Percentiles rank a stretch among this genome's conserved stretches.
Conservation (phyloP, 2,113 vertebrate species). For the Nyctibius bracteatus region DNA sequence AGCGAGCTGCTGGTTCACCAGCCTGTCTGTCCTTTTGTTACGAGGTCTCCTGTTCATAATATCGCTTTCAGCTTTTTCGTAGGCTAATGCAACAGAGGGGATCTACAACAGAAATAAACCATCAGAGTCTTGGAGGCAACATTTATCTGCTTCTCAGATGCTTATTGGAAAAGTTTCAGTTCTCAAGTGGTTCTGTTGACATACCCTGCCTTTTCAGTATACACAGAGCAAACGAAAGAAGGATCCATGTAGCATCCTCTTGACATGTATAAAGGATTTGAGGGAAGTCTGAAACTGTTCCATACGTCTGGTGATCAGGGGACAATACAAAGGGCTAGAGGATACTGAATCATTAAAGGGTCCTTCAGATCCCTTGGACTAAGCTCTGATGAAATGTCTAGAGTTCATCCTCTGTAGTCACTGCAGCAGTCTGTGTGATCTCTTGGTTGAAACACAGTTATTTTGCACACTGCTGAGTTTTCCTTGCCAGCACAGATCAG, state of each 20-base stretch:
- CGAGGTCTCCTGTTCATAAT: constrained; percentile 83
- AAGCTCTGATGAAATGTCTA: neutral
- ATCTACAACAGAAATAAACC: constrained; percentile 57
- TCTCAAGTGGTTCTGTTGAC: neutral
- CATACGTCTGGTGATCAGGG: neutral
- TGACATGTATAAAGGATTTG: neutral
- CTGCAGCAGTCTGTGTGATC: neutral
- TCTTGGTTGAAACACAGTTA: neutral
- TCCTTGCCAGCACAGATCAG: neutral
- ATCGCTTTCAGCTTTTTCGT: constrained; percentile 80
- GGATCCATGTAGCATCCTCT: rapidly evolving
- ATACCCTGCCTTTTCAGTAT: neutral
- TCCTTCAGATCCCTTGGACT: neutral
- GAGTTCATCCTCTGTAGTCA: neutral
- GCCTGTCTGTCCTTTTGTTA: constrained; percentile 73
- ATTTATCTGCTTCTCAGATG: rapidly evolving
- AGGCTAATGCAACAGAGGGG: constrained; percentile 80
- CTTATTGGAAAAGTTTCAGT: neutral
- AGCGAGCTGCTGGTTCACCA: constrained; percentile 76
- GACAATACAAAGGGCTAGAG: neutral
- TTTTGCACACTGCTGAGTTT: neutral
- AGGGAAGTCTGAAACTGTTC: neutral
- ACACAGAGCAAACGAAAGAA: neutral
- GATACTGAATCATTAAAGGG: neutral
- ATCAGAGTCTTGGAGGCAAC: neutral